Base-by-base conservation (phyloP, 2,113 vertebrate species). In the Platichthys stellatus region DNA sequence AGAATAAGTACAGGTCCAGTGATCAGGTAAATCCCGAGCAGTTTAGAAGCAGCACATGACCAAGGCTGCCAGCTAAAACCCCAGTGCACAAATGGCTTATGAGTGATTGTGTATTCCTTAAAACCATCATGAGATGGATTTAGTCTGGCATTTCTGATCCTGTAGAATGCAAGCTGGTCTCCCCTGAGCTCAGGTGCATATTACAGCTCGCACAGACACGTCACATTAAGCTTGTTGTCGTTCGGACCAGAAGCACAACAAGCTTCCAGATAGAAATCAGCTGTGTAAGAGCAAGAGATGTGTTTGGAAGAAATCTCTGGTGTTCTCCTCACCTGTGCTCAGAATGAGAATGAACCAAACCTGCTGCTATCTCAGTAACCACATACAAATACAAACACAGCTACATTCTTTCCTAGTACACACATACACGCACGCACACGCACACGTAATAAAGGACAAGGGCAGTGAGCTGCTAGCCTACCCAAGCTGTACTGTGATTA, bases 221-320 rank as follows among this genome's bases (percentile, higher is more conserved):
- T 58, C 64, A 62, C 51, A 67, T 62, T 57, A 63, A 72, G 74
- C 84, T 87, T 9, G 60, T 87, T 89, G 75, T 73, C 83, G 86
- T 90, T 88, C 86, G 66, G 73, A 66, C 51, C 83, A 78, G 67
- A 57, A 82, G 63, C 56, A 69, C 60, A 74, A 74, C 74, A 74
- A 77, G 78, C 70, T 77, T 82, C 83, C 78, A 88, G 80, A 85
- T 31, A 87, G 69, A 78, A 74, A 83, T 82, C 78, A 67, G 80
- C 73, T 83, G 47, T 51, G 47, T 28, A 51, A 78, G 80, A 74
- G 66, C 61, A 57, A 67, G 66, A 76, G 81, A 73, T 69, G 72
- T 51, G 65, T 79, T 84, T 69, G 66, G 83, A 85, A 74, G 77
- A 78, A 31, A 62, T 81, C 66, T 84, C 67, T 14, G 24, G 59